Evolutionary conservation across 2,888 invertebrate species (phyloP), one percentile per base, ranked within the genome.

Genomic region (Cantharis lateralis): DNA sequence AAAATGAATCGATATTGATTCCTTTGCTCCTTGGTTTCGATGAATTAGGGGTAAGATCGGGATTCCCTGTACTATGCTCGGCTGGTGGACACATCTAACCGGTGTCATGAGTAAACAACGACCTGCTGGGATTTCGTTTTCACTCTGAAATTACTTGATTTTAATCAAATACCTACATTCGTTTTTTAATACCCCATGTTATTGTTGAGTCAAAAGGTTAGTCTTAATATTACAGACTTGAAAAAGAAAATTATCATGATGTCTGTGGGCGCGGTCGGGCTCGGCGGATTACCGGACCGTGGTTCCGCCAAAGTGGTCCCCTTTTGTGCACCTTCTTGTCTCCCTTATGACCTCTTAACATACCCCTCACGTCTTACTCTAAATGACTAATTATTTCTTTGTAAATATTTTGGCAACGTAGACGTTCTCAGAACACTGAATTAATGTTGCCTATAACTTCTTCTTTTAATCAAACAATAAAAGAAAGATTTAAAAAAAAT

Each of bases 211-310:
- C 61, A 70, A 78, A 75, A 78, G 78, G 81, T 81, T 80, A 75
- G 75, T 78, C 78, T 80, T 77, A 73, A 70, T 66, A 66, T 70
- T 76, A 48, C n/a, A 48, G 48, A 48, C 48, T 48, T 48, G 1
- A 48, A 48, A 32, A 79, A 80, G 79, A 69, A 77, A 80, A 80
- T 78, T 78, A 80, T 75, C 72, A 78, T 80, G 72, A 79, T 79
- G 82, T 83, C 80, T 81, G 79, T 78, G 79, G 82, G 82, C 78
- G 82, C 82, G 82, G 82, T 79, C 80, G 80, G 82, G 82, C 80
- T 80, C 81, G 81, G 81, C 81, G 77, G 71, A 78, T 15, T 81
- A 83, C 82, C 84, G 83, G 82, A 84, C 82, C 84, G 83, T 84
- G 78, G 81, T 82, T 84, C 84, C 84, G 82, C 76, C 80, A 77